phyloP scores from a whole-genome alignment of 2,113 vertebrate genomes.

The Tor tambroides region DNA sequence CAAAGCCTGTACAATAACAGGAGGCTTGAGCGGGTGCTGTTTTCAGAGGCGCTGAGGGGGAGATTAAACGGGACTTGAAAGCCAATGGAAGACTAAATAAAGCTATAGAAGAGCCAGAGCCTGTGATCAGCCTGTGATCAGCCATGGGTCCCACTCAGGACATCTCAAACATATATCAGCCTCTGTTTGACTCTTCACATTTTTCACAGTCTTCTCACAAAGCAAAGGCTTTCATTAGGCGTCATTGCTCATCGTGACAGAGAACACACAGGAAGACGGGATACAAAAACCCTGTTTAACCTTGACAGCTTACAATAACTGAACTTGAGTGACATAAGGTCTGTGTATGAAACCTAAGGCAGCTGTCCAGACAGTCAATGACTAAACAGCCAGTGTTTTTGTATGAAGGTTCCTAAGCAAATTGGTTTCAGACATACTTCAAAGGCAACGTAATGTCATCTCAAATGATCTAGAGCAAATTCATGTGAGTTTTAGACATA shows the following conservation, averaged over 20 bases:
- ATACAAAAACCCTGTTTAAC: neutral
- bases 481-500: neutral
- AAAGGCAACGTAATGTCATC: neutral
- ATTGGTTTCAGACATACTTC: neutral
- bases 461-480: neutral
- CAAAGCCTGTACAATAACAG: slow-evolving; percentile 45
- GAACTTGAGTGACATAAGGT: neutral
- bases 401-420: neutral
- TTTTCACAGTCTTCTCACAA: slow-evolving; percentile 17
- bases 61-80: slow-evolving; percentile 28
- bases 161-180: slow-evolving; percentile 46
- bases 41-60: slow-evolving; percentile 40
- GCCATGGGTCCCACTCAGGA: slow-evolving; percentile 59
- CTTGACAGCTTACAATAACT: neutral
- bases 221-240: neutral
- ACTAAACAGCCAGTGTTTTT: neutral
- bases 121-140: slow-evolving; percentile 67
- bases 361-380: neutral
- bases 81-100: slow-evolving; percentile 39
- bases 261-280: neutral
- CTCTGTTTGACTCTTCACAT: neutral
- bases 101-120: slow-evolving; percentile 21
- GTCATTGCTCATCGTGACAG: neutral
- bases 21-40: slow-evolving; percentile 5
- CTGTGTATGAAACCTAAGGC: neutral